A percentile compares a stretch with the other conserved stretches of the same genome.
Evolutionary conservation across 2,113 vertebrate genomes (phyloP).

Genomic region (Craseonycteris thonglongyai): DNA sequence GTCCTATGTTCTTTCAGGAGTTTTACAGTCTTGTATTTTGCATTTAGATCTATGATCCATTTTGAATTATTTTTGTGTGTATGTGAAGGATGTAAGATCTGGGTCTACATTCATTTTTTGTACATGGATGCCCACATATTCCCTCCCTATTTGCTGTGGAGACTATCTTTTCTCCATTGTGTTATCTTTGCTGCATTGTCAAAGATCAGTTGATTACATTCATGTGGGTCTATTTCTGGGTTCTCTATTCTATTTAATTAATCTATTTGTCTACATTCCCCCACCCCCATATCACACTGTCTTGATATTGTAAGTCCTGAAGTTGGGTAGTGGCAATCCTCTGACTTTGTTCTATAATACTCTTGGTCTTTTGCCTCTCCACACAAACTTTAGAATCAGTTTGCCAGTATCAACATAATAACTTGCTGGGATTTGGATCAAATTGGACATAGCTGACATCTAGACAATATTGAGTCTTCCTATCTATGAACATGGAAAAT

Average conservation of each 20-base stretch:
- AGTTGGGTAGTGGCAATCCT: background rate
- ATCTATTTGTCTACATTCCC: background rate
- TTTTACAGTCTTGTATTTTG: background rate
- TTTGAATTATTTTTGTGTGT: slow-evolving; percentile 26
- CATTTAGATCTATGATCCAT: background rate
- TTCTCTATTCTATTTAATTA: background rate
- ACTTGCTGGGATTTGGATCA: background rate
- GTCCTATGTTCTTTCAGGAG: background rate
- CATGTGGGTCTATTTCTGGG: background rate
- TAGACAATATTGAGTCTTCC: background rate
- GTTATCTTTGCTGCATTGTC: background rate
- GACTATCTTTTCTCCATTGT: background rate
- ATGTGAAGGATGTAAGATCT: background rate
- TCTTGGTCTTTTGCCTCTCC: background rate
- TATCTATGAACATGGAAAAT: background rate
- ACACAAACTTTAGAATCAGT: background rate
- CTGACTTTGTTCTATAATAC: background rate
- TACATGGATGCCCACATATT: background rate
- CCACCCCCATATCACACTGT: background rate
- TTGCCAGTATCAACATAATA: background rate
- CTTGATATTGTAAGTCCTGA: background rate
- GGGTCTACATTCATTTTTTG: background rate
- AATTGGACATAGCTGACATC: background rate
- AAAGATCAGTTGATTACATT: background rate
- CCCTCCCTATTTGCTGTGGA: background rate